A percentile compares a stretch with the other conserved stretches of the same genome.
These are phyloP conservation scores for Dendroctonus valens DNA, from an alignment of 1,140 invertebrate genomes.

Conservation along the genomic window DNA sequence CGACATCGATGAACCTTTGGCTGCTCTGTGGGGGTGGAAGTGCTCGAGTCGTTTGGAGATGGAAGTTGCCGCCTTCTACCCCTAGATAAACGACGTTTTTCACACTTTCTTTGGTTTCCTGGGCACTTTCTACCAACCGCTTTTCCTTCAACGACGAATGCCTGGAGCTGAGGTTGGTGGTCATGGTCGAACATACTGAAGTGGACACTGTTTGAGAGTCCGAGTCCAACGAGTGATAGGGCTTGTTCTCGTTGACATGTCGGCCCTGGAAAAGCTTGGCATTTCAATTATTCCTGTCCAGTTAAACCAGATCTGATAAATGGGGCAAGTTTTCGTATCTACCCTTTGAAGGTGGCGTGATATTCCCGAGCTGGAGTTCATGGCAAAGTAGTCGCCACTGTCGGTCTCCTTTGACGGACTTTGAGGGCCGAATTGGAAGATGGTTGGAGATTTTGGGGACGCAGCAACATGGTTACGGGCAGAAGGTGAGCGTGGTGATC, in stretches of 20 bases:
- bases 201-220: conserved; percentile 42
- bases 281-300: not conserved
- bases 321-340: not conserved
- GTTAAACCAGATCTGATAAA: not conserved
- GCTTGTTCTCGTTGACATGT: conserved; percentile 41
- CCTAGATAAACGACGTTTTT: not conserved
- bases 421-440: conserved; percentile 24
- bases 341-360: conserved; percentile 9
- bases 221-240: conserved; percentile 46
- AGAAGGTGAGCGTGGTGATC: conserved; percentile 25
- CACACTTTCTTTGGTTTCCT: too few species aligned
- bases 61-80: conserved; percentile 25
- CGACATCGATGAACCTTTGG: conserved; percentile 53
- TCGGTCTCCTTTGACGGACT: conserved; percentile 7
- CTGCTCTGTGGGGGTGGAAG: conserved; percentile 39
- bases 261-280: conserved; percentile 1
- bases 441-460: conserved; percentile 19
- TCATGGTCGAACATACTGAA: conserved; percentile 30
- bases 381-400: conserved; percentile 12
- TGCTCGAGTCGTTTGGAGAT: conserved; percentile 40
- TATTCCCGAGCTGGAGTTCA: not conserved
- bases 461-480: conserved; percentile 5
- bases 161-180: conserved; percentile 35
- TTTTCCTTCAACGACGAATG: conserved; percentile 47
- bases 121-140: conserved; percentile 26